Conservation (phyloP, 2,797 vertebrate species). For the Tenualosa thibaudeaui region DNA sequence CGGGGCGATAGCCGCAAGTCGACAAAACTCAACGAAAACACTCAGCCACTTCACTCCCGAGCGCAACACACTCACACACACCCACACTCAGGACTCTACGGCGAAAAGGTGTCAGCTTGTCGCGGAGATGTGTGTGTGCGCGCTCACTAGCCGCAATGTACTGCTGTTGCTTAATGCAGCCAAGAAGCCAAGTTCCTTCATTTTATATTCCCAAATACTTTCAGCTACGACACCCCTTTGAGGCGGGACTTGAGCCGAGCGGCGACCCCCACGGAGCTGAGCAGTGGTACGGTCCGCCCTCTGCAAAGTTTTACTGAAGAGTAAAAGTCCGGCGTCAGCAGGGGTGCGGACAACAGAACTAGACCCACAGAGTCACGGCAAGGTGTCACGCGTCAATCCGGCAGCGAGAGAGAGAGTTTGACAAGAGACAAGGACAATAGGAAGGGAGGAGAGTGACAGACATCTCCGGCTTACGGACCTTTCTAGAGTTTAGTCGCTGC, state of each 20-base stretch:
- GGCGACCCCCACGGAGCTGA: slow-evolving; percentile 51
- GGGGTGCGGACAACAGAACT: not conserved
- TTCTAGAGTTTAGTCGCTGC: not conserved
- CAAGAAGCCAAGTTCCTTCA: slow-evolving; percentile 59
- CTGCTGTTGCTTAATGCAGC: slow-evolving; percentile 46
- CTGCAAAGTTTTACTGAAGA: slow-evolving; percentile 17
- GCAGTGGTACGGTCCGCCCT: slow-evolving; percentile 48
- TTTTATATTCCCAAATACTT: slow-evolving; percentile 68
- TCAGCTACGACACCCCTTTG: slow-evolving; percentile 37
- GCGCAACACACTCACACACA: slow-evolving; percentile 27
- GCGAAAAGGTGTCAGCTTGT: slow-evolving; percentile 6
- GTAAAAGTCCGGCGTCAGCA: not conserved
- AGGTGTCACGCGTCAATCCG: not conserved
- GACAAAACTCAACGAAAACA: slow-evolving; percentile 9
- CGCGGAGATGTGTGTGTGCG: not conserved
- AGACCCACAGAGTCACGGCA: not conserved
- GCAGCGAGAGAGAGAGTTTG: not conserved
- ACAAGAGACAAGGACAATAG: not conserved
- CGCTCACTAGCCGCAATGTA: slow-evolving; percentile 31
- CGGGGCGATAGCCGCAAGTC: not conserved
- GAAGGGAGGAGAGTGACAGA: not conserved
- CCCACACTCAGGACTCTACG: slow-evolving; percentile 39
- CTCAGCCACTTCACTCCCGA: not conserved
- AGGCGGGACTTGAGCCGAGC: slow-evolving; percentile 68
- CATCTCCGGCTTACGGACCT: not conserved